Conservation (phyloP, 2,797 vertebrate species). For the Oryzias sinensis region DNA sequence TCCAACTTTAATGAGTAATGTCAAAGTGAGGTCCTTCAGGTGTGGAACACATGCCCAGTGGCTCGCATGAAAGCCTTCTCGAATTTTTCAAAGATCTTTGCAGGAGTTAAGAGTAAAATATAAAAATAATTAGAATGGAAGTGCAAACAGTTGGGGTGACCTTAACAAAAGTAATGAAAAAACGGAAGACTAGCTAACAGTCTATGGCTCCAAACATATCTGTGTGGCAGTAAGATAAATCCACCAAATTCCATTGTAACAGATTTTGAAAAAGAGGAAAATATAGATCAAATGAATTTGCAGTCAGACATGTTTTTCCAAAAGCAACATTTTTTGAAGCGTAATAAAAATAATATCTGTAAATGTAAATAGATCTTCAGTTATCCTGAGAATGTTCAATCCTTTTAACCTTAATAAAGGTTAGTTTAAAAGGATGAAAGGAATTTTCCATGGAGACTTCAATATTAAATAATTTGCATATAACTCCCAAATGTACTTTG, state of each 20-base stretch:
- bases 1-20: constrained; percentile 70
- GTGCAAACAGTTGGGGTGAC: constrained; percentile 57
- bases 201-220: neutral
- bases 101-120: constrained; percentile 40
- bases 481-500: neutral
- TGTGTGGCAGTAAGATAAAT: constrained; percentile 2
- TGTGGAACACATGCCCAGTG: constrained; percentile 23
- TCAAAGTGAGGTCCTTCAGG: constrained; percentile 62
- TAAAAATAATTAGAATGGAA: constrained; percentile 54
- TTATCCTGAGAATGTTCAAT: constrained; percentile 50
- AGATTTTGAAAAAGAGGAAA: too few species aligned
- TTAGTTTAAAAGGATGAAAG: constrained; percentile 43
- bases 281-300: too few species aligned
- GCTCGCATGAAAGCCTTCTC: constrained; percentile 38
- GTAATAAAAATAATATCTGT: constrained; percentile 45
- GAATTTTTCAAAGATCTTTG: constrained; percentile 44
- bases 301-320: neutral
- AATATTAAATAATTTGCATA: neutral
- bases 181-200: constrained; percentile 8
- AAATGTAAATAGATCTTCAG: constrained; percentile 50
- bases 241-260: too few species aligned
- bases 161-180: constrained; percentile 46
- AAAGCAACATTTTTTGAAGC: constrained; percentile 33
- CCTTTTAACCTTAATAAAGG: constrained; percentile 37
- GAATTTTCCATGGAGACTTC: neutral